Evolutionary conservation across 2,888 invertebrate genomes (phyloP), one percentile per base, ranked within the genome.

Genomic region (Phortica magna): DNA sequence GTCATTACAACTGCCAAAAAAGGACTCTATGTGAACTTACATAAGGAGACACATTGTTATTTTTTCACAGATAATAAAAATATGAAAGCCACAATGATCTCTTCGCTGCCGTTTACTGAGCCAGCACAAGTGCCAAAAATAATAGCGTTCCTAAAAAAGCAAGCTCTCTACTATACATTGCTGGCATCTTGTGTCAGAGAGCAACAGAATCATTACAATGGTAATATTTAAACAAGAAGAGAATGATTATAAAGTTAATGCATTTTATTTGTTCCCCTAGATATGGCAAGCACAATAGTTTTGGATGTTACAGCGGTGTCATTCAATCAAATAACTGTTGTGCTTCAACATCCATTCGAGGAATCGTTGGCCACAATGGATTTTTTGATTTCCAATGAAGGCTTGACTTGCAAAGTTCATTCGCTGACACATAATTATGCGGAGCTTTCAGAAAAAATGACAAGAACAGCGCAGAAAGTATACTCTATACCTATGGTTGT

Each of bases 281-380:
- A 92, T 79, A 89, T 92, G 77, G 92, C 92, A 41, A 89, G 88
- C 48, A 92, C 91, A 14, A 94, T 96, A n/a, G 97, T 98, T 94
- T 96, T 98, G 90, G 98, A 99, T 93, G 95, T 98, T 83, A 97
- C 96, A 85, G 97, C 98, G 2, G 93, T 98, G 53, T 97, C 98
- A 0, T 96, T 97, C 93, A 96, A 96, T 80, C 97, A 97, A 91
- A 95, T 99, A 80, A 96, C 96, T 10, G 95, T 99, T 22, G 96
- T 97, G 9, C 94, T 99, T 89, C 98, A 98, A 90, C 98, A 98
- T 93, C 98, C 98, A 0, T 93, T 95, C 22, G 97, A 98, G 89
- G 98, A 98, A 91, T 96, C 96, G 79, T 95, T 98, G 95, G 97
- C 98, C 0, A 98, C 98, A 0, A 96, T 97, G 14, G 98, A 98